These are phyloP conservation scores for Shargacucullia verbasci DNA, from an alignment of 2,888 invertebrate genomes.

Conservation along the genomic window DNA sequence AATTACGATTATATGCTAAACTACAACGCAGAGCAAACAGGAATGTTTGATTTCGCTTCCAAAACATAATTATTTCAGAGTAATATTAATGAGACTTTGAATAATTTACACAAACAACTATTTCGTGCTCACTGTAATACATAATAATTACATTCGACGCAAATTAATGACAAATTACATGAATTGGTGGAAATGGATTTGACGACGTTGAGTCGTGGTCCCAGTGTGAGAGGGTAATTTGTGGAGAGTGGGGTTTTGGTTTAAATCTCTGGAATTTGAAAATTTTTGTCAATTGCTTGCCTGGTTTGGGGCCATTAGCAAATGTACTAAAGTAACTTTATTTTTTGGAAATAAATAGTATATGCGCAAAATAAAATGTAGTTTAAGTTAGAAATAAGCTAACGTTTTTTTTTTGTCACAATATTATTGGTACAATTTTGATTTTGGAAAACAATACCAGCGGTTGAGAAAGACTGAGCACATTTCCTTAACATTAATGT, in stretches of 20 bases:
- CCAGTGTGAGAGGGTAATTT: background rate
- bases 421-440: no score
- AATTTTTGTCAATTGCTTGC: no score
- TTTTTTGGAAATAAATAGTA: no score
- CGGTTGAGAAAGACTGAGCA: no score
- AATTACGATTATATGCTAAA: slow-evolving; percentile 15
- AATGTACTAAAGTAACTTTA: no score
- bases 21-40: slow-evolving; percentile 19
- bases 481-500: no score
- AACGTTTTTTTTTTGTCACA: no score
- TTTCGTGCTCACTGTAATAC: slow-evolving; percentile 52
- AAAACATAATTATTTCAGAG: slow-evolving; percentile 42
- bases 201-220: slow-evolving; percentile 44
- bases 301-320: no score
- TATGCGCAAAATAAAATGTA: no score
- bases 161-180: slow-evolving; percentile 68
- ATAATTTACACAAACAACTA: slow-evolving; percentile 61
- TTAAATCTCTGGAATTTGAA: background rate
- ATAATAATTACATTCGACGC: slow-evolving; percentile 64
- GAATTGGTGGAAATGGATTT: slow-evolving; percentile 63
- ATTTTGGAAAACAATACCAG: no score
- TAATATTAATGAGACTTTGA: slow-evolving; percentile 46
- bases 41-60: slow-evolving; percentile 30
- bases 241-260: background rate
- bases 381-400: no score